Evolutionary conservation across 2,797 vertebrate genomes (phyloP), one percentile per base, ranked within the genome.

Genomic region (Muscicapa striata): DNA sequence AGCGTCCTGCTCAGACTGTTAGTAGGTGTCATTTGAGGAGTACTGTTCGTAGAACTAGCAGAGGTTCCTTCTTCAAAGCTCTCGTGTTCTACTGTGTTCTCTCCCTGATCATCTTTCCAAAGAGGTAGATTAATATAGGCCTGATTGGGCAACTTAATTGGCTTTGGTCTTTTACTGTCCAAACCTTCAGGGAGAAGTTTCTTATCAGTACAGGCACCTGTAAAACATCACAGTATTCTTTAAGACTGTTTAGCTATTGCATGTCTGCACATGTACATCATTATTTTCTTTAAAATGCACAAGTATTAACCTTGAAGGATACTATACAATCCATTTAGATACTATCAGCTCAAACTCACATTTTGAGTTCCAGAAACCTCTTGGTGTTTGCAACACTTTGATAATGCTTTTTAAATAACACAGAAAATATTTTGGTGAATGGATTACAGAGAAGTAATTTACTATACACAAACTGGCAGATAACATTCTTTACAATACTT

Each of bases 111-210:
- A 34, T 99, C 99, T 96, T 98, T 98, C 98, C 99, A 98, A 96
- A 98, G 98, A 98, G 99, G 98, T 98, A 99, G 98, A 97, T 99
- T 98, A 43, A 98, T 98, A 84, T 98, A 99, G 93, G 99, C 98
- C 97, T 99, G 99, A 97, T 98, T 98, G 13, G 98, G 98, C 91
- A 98, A 98, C 97, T 99, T 99, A 86, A 98, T 97, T 97, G 98
- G 98, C 98, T 99, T 99, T 99, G 99, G 98, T 98, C 98, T 99
- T 97, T 98, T 98, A 97, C 94, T 98, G 82, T 99, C 99, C 11
- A 97, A 89, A 95, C 97, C 96, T 36, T 99, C 98, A 68, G 97
- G 90, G 63, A 93, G 63, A 91, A 96, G 97, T 6, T 96, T 96
- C 83, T 98, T 98, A 6, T 99, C 99, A 95, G 98, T 98, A 91